Evolutionary conservation across 2,888 invertebrate genomes (phyloP).

Genomic region (Zaprionus lineosus): DNA sequence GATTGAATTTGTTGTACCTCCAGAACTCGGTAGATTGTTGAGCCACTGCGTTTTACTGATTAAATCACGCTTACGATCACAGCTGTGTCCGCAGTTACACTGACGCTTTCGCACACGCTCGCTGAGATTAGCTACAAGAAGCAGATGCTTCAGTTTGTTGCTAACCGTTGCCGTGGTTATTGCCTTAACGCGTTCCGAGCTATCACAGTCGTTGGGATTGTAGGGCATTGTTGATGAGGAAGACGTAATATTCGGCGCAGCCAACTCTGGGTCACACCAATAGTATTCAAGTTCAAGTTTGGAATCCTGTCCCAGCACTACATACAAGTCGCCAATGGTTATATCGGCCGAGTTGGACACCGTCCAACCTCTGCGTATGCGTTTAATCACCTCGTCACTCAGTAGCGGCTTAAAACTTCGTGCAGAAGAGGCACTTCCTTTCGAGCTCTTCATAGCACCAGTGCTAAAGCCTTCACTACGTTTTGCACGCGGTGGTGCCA

Average conservation of each 20-base stretch:
- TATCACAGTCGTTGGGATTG: slow-evolving; percentile 75
- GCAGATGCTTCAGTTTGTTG: slow-evolving; percentile 81
- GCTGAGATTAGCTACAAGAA: slow-evolving; percentile 82
- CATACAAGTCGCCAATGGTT: slow-evolving; percentile 94
- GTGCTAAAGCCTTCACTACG: slow-evolving; percentile 32
- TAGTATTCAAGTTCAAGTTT: slow-evolving; percentile 90
- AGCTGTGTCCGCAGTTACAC: slow-evolving; percentile 81
- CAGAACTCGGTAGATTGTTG: slow-evolving; percentile 10
- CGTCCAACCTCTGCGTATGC: slow-evolving; percentile 89
- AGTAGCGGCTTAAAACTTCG: slow-evolving; percentile 80
- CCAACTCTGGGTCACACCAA: slow-evolving; percentile 86
- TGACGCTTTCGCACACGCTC: slow-evolving; percentile 81
- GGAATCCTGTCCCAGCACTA: slow-evolving; percentile 90
- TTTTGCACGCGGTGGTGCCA: slow-evolving; percentile 40
- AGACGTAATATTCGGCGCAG: slow-evolving; percentile 13
- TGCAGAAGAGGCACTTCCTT: slow-evolving; percentile 52
- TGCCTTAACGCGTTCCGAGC: slow-evolving; percentile 68
- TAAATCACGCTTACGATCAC: slow-evolving; percentile 76
- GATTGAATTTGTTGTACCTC: neutral
- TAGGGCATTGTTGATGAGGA: slow-evolving; percentile 65
- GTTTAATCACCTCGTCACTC: slow-evolving; percentile 80
- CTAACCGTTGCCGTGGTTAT: slow-evolving; percentile 71
- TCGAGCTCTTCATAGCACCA: slow-evolving; percentile 30
- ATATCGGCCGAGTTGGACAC: slow-evolving; percentile 89
- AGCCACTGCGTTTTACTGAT: slow-evolving; percentile 53